Conservation (phyloP, 2,113 vertebrate genomes). For the Lipophrys pholis region DNA sequence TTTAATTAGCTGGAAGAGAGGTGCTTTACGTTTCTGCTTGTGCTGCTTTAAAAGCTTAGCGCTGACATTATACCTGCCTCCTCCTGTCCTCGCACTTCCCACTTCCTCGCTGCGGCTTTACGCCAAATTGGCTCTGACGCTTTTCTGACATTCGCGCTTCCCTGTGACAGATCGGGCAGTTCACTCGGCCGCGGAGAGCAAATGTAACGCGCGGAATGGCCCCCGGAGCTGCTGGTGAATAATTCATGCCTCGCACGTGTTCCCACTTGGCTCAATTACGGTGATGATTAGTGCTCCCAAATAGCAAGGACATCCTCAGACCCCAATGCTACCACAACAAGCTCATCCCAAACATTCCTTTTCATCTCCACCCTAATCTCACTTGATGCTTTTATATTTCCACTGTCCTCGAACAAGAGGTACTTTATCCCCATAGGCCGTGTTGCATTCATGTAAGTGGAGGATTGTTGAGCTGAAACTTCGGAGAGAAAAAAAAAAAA, state of each 20-base stretch:
- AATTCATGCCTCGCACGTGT: slow-evolving; percentile 65
- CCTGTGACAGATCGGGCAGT: slow-evolving; percentile 50
- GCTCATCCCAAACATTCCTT: slow-evolving; percentile 23
- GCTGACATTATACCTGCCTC: slow-evolving; percentile 45
- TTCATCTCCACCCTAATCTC: not conserved
- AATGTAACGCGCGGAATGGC: slow-evolving; percentile 33
- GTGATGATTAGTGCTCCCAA: slow-evolving; percentile 54
- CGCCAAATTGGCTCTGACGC: slow-evolving; percentile 59
- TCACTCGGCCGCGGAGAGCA: slow-evolving; percentile 19
- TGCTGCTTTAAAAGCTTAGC: slow-evolving; percentile 27
- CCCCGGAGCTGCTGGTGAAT: slow-evolving; percentile 63
- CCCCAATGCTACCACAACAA: slow-evolving; percentile 28
- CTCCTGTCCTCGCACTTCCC: slow-evolving; percentile 21
- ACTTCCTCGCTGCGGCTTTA: slow-evolving; percentile 42
- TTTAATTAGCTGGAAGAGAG: slow-evolving; percentile 45
- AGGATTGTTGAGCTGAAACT: slow-evolving; percentile 10
- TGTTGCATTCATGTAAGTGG: slow-evolving; percentile 16
- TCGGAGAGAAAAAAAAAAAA: too few relatives aligned
- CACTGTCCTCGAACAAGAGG: slow-evolving; percentile 2
- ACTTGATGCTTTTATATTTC: slow-evolving; percentile 17
- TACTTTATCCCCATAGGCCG: slow-evolving; percentile 9
- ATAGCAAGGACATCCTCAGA: slow-evolving; percentile 39
- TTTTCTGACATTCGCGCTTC: slow-evolving; percentile 37
- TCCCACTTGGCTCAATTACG: slow-evolving; percentile 68
- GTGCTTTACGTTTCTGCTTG: not conserved